Evolutionary conservation across 1,140 invertebrate species (phyloP).

Genomic region (Homalodisca vitripennis): DNA sequence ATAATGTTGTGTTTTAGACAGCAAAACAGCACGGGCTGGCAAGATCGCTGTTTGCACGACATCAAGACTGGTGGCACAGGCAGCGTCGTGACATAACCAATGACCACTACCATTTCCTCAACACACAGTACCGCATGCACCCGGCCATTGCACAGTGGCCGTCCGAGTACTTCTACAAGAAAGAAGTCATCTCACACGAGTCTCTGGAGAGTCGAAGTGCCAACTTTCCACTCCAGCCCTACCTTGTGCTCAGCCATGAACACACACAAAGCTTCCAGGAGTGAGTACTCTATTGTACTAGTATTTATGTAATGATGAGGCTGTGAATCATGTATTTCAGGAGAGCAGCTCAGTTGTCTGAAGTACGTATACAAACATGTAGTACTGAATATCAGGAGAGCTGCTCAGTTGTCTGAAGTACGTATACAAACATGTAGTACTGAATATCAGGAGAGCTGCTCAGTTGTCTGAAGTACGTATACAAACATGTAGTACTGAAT

Average conservation of each 20-base stretch:
- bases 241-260: conserved; percentile 56
- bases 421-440: too few relatives aligned
- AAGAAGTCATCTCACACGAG: conserved; percentile 47
- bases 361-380: too few relatives aligned
- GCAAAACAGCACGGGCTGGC: conserved; percentile 59
- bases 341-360: too few relatives aligned
- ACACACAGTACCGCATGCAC: conserved; percentile 86
- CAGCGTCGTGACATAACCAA: conserved; percentile 39
- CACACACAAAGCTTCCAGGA: neutral
- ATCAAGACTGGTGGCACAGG: conserved; percentile 52
- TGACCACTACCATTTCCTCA: conserved; percentile 58
- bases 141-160: conserved; percentile 73
- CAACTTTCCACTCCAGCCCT: conserved; percentile 50
- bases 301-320: too few relatives aligned
- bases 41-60: conserved; percentile 64
- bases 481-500: too few relatives aligned
- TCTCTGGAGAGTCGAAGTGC: neutral
- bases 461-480: too few relatives aligned
- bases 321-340: too few relatives aligned
- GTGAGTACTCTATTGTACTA: too few relatives aligned
- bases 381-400: too few relatives aligned
- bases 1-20: neutral
- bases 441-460: too few relatives aligned
- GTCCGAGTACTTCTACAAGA: conserved; percentile 74
- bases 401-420: too few relatives aligned